phyloP scores from a whole-genome alignment of 1,140 invertebrate genomes.

The Platorchestia sp. region DNA sequence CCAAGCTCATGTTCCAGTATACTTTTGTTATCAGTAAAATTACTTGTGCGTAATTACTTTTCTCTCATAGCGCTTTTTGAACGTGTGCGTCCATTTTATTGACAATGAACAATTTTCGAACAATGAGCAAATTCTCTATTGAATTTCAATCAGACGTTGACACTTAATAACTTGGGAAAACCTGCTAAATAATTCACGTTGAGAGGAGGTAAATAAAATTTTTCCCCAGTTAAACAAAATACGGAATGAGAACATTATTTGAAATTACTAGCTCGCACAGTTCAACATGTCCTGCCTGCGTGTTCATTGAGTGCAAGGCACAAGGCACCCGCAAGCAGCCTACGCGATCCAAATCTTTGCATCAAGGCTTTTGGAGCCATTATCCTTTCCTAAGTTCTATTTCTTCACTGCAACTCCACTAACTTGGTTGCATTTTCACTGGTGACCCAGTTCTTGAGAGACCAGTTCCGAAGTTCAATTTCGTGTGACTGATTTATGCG shows the following conservation, averaged over 20 bases:
- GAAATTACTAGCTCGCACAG: not conserved
- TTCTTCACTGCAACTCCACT: not conserved
- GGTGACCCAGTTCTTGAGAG: not conserved
- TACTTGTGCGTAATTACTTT: not conserved
- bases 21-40: not conserved
- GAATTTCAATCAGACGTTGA: not conserved
- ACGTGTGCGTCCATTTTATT: not conserved
- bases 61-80: not conserved
- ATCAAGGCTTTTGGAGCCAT: not conserved
- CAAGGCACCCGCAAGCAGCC: not conserved
- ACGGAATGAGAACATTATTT: not conserved
- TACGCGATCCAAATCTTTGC: not conserved
- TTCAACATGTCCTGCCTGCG: not conserved
- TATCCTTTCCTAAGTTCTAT: not conserved
- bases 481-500: not conserved
- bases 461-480: not conserved
- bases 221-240: too few relatives aligned
- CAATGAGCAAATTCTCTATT: not conserved
- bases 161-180: not conserved
- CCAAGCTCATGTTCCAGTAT: not conserved
- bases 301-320: not conserved
- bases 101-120: not conserved
- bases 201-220: not conserved
- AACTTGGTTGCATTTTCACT: not conserved
- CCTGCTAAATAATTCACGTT: too few relatives aligned